phyloP scores from a whole-genome alignment of 2,797 vertebrate species.

The Gorsachius magnificus region DNA sequence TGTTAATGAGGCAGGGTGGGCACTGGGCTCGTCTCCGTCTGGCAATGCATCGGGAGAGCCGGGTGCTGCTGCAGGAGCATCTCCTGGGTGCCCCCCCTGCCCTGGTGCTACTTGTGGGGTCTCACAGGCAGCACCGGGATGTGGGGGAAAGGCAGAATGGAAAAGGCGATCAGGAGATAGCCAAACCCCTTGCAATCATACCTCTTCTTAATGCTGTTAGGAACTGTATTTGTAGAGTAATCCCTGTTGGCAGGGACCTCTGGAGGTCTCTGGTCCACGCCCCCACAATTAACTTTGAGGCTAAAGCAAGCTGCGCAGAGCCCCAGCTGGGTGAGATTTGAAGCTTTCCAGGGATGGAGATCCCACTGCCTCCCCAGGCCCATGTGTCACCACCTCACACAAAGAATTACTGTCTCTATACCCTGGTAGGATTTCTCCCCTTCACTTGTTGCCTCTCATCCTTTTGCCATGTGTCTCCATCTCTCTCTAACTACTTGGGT shows the following conservation, averaged over 20 bases:
- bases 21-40: fast-evolving
- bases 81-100: not conserved
- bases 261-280: not conserved
- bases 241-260: not conserved
- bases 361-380: not conserved
- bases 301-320: not conserved
- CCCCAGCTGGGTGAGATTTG: not conserved
- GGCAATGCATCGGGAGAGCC: fast-evolving
- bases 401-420: not conserved
- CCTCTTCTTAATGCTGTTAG: not conserved
- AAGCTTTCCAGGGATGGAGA: not conserved
- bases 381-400: fast-evolving
- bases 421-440: not conserved
- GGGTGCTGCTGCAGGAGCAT: not conserved
- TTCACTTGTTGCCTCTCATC: not conserved
- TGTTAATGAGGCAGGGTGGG: not conserved
- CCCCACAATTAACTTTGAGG: not conserved
- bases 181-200: not conserved
- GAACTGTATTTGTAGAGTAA: not conserved
- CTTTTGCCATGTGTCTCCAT: not conserved
- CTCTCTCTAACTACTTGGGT: not conserved
- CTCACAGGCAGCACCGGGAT: not conserved
- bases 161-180: not conserved
- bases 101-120: fast-evolving
- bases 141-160: not conserved